A percentile compares a stretch with the other conserved stretches of the same genome.
Conservation (phyloP, 2,113 vertebrate genomes). For the Lathamus discolor region DNA sequence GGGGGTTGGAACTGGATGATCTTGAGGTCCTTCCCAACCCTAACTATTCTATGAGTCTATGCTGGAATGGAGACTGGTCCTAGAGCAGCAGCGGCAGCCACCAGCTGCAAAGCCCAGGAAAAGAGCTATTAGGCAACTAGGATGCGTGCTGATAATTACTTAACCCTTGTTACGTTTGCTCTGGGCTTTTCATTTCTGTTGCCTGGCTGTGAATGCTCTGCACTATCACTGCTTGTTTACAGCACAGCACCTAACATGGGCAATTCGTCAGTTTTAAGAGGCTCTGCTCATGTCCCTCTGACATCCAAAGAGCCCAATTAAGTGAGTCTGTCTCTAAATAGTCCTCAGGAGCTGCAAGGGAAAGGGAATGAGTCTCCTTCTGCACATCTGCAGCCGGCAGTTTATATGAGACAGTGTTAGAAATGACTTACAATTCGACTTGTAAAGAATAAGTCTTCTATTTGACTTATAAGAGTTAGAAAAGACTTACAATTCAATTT, state of each 20-base stretch:
- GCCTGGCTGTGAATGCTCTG: constrained; percentile 24
- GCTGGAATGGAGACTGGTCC: neutral
- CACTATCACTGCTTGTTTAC: constrained; percentile 28
- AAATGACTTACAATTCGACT: neutral
- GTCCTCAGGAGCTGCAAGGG: neutral
- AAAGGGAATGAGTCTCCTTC: neutral
- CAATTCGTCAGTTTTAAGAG: constrained; percentile 51
- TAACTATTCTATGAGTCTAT: neutral
- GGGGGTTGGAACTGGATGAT: no score
- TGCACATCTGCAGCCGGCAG: neutral
- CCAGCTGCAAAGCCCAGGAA: neutral
- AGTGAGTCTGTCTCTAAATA: neutral
- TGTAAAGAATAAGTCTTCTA: neutral
- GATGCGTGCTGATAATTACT: constrained; percentile 32
- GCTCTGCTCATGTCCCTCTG: neutral
- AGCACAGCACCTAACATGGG: neutral
- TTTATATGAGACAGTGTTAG: neutral
- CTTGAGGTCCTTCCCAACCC: no score
- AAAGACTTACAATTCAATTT: neutral
- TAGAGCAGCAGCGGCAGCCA: neutral
- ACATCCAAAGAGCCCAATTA: neutral
- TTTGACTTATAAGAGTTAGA: neutral
- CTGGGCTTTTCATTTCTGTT: constrained; percentile 37
- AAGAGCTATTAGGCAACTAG: constrained; percentile 5
- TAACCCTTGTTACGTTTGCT: constrained; percentile 9